phyloP scores from a whole-genome alignment of 1,140 invertebrate genomes.

The Heliconius congener region DNA sequence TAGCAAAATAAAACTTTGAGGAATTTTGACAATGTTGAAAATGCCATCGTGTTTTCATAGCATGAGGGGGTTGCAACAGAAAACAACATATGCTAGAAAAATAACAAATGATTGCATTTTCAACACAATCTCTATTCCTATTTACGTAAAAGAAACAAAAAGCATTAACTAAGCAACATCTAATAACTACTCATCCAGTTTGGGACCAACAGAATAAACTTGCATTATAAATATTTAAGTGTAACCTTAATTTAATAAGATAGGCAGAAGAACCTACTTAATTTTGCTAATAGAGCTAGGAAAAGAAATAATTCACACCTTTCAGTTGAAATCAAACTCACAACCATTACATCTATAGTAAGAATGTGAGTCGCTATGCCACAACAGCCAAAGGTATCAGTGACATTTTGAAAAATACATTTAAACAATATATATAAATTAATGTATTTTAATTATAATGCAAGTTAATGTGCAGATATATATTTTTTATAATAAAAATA shows the following conservation, averaged over 20 bases:
- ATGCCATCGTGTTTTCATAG: constrained; percentile 80
- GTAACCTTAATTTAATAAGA: too few species aligned
- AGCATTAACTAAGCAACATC: background rate
- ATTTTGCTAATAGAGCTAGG: too few species aligned
- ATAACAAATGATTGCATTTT: constrained; percentile 79
- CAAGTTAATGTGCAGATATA: background rate
- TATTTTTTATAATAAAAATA: background rate
- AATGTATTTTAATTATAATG: background rate
- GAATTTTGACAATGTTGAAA: constrained; percentile 74
- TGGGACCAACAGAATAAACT: background rate
- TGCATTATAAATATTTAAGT: constrained; percentile 4
- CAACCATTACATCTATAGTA: too few species aligned
- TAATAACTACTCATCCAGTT: background rate
- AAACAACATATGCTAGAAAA: constrained; percentile 67
- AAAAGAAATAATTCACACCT: too few species aligned
- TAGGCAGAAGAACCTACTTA: too few species aligned
- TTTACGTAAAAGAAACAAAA: constrained; percentile 10
- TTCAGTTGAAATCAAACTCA: too few species aligned
- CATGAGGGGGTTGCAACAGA: constrained; percentile 66
- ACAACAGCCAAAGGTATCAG: too few species aligned
- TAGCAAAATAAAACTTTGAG: constrained; percentile 39
- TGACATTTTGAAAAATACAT: too few species aligned
- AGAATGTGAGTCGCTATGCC: too few species aligned
- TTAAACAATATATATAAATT: background rate
- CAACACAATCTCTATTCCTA: constrained; percentile 72